These are phyloP conservation scores for Dromiciops gliroides DNA, from an alignment of 2,113 vertebrate species.

Conservation along the genomic window DNA sequence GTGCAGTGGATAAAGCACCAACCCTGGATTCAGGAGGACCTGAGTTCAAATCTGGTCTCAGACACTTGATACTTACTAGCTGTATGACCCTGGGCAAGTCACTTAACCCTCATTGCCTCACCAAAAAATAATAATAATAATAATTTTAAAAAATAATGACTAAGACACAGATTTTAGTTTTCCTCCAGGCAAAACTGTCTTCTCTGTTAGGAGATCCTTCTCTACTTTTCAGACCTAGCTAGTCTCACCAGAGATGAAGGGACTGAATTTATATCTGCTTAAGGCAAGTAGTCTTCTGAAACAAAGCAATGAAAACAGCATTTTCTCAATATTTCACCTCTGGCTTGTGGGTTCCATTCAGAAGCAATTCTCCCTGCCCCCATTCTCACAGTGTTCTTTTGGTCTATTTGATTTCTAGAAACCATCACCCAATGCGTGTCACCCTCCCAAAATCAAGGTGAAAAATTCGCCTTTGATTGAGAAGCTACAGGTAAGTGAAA, in stretches of 20 bases:
- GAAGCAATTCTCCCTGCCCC: neutral
- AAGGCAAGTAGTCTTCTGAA: neutral
- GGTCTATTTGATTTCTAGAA: constrained; percentile 79
- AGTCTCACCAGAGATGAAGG: neutral
- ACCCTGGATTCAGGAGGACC: too few relatives aligned
- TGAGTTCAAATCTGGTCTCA: too few relatives aligned
- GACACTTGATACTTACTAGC: too few relatives aligned
- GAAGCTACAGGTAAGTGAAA: constrained; percentile 86
- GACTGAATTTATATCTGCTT: accelerated
- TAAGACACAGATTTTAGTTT: neutral
- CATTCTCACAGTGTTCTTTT: constrained; percentile 3
- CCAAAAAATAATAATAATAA: too few relatives aligned
- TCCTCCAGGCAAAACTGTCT: neutral
- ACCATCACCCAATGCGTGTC: constrained; percentile 71
- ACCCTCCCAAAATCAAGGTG: constrained; percentile 83
- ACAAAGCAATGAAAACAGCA: neutral
- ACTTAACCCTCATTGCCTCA: too few relatives aligned
- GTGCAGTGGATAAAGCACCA: too few relatives aligned
- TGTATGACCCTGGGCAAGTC: too few relatives aligned
- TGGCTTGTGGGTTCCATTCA: neutral
- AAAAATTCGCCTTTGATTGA: constrained; percentile 89
- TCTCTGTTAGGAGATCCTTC: neutral
- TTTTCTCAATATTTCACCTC: neutral
- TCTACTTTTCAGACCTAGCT: neutral
- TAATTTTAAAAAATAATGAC: neutral